phyloP scores from a whole-genome alignment of 2,113 vertebrate genomes.

The Callorhinus ursinus region DNA sequence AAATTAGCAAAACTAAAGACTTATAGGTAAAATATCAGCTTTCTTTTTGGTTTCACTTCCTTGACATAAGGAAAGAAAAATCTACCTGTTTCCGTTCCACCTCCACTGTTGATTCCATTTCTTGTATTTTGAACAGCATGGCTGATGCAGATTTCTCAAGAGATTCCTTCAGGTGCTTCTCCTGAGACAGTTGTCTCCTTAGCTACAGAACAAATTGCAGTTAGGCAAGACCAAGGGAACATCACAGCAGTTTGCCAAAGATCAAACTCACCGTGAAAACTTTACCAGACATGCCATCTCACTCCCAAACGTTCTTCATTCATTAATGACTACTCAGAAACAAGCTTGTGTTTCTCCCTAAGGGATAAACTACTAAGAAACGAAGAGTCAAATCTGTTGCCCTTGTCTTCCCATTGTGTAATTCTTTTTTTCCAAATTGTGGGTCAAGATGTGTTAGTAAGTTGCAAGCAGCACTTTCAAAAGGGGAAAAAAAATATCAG shows the following conservation, averaged over 20 bases:
- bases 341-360: neutral
- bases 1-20: neutral
- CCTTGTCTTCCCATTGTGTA: neutral
- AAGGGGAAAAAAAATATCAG: neutral
- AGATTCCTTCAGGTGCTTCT: slow-evolving; percentile 78
- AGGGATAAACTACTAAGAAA: neutral
- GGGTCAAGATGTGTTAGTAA: neutral
- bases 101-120: slow-evolving; percentile 85
- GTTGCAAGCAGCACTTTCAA: slow-evolving; percentile 10
- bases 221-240: slow-evolving; percentile 11
- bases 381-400: neutral
- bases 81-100: slow-evolving; percentile 84
- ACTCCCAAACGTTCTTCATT: neutral
- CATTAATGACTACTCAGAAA: neutral
- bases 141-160: slow-evolving; percentile 83
- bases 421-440: slow-evolving; percentile 17
- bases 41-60: neutral
- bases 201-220: slow-evolving; percentile 79
- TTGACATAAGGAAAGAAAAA: neutral
- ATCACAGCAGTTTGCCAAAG: neutral
- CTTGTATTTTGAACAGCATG: slow-evolving; percentile 84
- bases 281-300: neutral
- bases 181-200: slow-evolving; percentile 82
- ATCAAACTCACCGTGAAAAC: neutral
- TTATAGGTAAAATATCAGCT: neutral